Conservation (phyloP, 2,113 vertebrate species). For the Dromiciops gliroides region DNA sequence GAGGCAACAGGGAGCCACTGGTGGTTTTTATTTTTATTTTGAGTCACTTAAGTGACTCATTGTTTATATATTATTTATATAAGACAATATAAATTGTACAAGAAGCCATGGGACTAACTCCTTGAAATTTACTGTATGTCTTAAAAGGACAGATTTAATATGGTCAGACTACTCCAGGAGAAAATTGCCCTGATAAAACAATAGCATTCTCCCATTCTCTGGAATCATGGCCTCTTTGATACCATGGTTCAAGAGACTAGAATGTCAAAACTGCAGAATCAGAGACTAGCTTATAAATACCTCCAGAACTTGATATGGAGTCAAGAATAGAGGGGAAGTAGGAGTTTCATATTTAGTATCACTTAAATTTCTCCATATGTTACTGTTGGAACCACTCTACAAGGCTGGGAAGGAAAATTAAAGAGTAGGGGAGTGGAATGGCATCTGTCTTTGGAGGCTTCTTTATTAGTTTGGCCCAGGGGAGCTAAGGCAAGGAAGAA, state of each 20-base stretch:
- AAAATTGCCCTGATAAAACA: not conserved
- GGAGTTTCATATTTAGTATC: not conserved
- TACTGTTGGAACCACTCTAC: not conserved
- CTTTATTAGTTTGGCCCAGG: not conserved
- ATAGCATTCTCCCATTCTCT: not conserved
- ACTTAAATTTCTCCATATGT: conserved; percentile 1
- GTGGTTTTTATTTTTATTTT: not conserved
- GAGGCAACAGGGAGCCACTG: not conserved
- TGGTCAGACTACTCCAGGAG: not conserved
- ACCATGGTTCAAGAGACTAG: not conserved
- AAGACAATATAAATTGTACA: not conserved
- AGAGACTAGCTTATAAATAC: not conserved
- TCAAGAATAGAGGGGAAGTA: not conserved
- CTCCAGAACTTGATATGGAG: not conserved
- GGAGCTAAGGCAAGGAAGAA: not conserved
- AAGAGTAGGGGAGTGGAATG: not conserved
- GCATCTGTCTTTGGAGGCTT: not conserved
- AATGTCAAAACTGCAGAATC: not conserved
- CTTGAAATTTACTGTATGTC: not conserved
- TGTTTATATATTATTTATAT: not conserved
- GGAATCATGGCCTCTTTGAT: not conserved
- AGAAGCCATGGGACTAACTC: not conserved
- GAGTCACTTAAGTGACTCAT: not conserved
- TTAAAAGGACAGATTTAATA: not conserved
- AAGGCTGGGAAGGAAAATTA: not conserved